These are phyloP conservation scores for Danio jaintianensis DNA, from an alignment of 2,797 vertebrate genomes.

Conservation along the genomic window DNA sequence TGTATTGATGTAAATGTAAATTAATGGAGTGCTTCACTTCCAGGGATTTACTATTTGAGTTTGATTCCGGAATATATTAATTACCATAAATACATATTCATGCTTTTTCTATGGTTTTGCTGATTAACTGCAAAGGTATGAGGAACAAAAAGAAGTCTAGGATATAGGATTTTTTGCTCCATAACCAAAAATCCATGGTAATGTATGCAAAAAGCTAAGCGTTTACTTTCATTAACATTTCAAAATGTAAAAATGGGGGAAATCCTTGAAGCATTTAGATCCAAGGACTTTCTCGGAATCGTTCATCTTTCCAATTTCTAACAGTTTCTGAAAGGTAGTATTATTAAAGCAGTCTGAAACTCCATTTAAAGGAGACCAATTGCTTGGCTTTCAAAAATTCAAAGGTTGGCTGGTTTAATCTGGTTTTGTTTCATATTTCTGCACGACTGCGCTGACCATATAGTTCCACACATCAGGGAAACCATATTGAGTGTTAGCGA, in stretches of 20 bases:
- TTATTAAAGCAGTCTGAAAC: constrained; percentile 24
- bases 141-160: background rate
- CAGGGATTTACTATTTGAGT: constrained; percentile 13
- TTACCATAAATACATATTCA: constrained; percentile 49
- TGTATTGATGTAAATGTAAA: constrained; percentile 36
- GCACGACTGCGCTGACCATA: constrained; percentile 5
- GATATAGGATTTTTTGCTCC: background rate
- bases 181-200: background rate
- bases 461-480: constrained; percentile 9
- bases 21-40: constrained; percentile 16
- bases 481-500: constrained; percentile 10
- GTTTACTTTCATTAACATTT: constrained; percentile 33
- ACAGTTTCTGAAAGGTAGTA: background rate
- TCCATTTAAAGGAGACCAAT: constrained; percentile 14
- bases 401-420: constrained; percentile 33
- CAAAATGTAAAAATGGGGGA: constrained; percentile 27
- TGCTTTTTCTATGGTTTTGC: constrained; percentile 23
- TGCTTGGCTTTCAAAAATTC: constrained; percentile 12
- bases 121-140: constrained; percentile 31
- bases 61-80: constrained; percentile 27
- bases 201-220: constrained; percentile 9
- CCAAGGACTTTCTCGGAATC: constrained; percentile 10
- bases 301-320: constrained; percentile 22
- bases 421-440: constrained; percentile 19
- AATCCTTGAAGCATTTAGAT: constrained; percentile 30